Conservation (phyloP, 2,888 invertebrate genomes). For the Eupithecia abbreviata region DNA sequence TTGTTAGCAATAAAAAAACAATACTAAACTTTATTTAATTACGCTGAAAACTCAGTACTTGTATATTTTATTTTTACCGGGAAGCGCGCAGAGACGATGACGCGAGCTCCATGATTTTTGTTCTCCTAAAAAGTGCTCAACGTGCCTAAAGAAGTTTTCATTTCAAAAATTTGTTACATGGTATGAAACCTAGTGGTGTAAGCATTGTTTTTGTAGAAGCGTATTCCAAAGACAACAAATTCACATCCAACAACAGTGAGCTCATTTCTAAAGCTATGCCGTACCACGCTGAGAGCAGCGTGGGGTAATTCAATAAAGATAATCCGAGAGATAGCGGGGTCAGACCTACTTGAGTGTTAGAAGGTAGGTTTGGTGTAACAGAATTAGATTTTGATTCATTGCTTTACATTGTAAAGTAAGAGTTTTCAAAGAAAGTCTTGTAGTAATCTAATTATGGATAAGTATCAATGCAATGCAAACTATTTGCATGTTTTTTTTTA, state of each 20-base stretch:
- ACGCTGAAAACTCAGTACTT: too few species aligned
- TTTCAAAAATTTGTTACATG: too few species aligned
- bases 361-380: not conserved
- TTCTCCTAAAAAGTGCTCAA: too few species aligned
- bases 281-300: constrained; percentile 72
- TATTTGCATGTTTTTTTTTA: too few species aligned
- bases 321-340: constrained; percentile 64
- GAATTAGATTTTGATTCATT: constrained; percentile 3
- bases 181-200: not conserved
- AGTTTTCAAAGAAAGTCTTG: not conserved
- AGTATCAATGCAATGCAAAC: too few species aligned
- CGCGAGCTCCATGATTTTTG: too few species aligned
- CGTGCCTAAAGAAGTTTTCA: too few species aligned
- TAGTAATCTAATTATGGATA: not conserved
- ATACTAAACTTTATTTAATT: too few species aligned
- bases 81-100: too few species aligned
- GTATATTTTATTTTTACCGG: too few species aligned
- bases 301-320: constrained; percentile 80
- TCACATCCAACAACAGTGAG: constrained; percentile 34
- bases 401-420: not conserved
- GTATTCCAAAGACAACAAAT: constrained; percentile 35
- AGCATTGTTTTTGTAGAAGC: not conserved
- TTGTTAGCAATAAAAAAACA: too few species aligned
- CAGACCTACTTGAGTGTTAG: constrained; percentile 20
- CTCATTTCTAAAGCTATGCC: constrained; percentile 45